A percentile compares a stretch with the other conserved stretches of the same genome.
These are phyloP conservation scores for Pterophyllum scalare DNA, from an alignment of 2,113 vertebrate species.

Conservation along the genomic window DNA sequence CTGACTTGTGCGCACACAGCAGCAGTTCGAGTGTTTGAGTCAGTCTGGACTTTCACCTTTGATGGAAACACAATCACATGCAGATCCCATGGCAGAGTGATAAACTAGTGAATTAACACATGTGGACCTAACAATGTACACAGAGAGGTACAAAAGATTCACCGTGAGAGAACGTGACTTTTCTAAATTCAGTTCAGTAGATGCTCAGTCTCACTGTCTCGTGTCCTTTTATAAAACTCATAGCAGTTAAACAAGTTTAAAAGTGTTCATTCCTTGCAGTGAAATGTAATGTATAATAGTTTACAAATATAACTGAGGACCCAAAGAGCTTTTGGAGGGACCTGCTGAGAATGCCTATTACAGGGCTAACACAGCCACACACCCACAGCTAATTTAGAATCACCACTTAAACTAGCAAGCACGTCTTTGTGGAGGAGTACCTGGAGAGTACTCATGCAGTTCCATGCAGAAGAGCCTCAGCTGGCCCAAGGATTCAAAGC, in stretches of 20 bases:
- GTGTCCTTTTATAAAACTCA: conserved; percentile 27
- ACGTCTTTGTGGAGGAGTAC: neutral
- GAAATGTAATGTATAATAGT: conserved; percentile 35
- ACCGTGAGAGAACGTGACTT: conserved; percentile 14
- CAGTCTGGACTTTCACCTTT: conserved; percentile 22
- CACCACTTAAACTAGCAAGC: neutral
- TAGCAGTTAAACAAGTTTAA: conserved; percentile 26
- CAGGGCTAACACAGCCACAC: neutral
- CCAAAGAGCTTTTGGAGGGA: neutral
- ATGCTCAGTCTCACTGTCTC: neutral
- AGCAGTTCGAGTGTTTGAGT: neutral
- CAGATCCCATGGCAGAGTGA: neutral
- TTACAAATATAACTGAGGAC: neutral
- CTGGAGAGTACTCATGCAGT: neutral
- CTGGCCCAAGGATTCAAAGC: neutral
- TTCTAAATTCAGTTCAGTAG: conserved; percentile 20
- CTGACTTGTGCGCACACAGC: neutral
- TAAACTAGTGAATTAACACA: neutral
- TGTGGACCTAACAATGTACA: neutral
- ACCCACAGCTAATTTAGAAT: neutral
- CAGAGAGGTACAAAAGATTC: neutral
- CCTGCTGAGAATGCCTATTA: too few relatives aligned
- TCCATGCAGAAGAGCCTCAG: neutral
- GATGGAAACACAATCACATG: conserved; percentile 5
- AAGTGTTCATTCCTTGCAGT: conserved; percentile 20